A percentile compares a stretch with the other conserved stretches of the same genome.
Evolutionary conservation across 2,113 vertebrate genomes (phyloP).

Genomic region (Benthochromis sp.): DNA sequence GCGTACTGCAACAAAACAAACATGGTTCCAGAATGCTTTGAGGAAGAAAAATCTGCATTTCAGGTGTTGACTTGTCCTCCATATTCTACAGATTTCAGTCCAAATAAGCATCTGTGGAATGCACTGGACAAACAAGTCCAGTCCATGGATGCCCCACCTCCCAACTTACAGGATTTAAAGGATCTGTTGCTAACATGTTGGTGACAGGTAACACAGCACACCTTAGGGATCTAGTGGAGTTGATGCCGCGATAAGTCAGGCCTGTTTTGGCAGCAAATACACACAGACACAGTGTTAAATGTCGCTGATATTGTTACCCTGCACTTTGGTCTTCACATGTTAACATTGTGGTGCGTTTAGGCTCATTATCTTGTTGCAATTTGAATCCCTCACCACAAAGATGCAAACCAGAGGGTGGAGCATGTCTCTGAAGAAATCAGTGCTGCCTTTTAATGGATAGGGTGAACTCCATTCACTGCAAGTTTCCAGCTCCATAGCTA

Average conservation of each 20-base stretch:
- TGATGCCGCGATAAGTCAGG: background rate
- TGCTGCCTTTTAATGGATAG: background rate
- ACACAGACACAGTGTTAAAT: background rate
- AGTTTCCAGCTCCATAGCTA: background rate
- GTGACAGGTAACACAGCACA: background rate
- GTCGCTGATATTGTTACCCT: fast-evolving
- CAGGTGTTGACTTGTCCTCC: background rate
- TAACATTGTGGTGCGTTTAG: background rate
- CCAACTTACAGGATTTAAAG: background rate
- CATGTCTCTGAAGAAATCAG: background rate
- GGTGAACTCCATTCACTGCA: background rate
- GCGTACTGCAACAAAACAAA: background rate
- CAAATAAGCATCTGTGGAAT: background rate
- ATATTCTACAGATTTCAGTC: background rate
- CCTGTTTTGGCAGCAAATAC: background rate
- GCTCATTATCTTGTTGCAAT: background rate
- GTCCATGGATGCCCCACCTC: background rate
- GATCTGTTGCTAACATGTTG: background rate
- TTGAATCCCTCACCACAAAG: background rate
- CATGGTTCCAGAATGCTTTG: background rate
- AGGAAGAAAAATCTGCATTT: fast-evolving
- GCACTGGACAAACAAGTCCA: background rate
- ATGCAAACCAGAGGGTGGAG: background rate
- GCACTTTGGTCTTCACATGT: background rate
- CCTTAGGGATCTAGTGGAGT: background rate